Conservation (phyloP, 2,113 vertebrate genomes). For the Dipodomys stephensi region DNA sequence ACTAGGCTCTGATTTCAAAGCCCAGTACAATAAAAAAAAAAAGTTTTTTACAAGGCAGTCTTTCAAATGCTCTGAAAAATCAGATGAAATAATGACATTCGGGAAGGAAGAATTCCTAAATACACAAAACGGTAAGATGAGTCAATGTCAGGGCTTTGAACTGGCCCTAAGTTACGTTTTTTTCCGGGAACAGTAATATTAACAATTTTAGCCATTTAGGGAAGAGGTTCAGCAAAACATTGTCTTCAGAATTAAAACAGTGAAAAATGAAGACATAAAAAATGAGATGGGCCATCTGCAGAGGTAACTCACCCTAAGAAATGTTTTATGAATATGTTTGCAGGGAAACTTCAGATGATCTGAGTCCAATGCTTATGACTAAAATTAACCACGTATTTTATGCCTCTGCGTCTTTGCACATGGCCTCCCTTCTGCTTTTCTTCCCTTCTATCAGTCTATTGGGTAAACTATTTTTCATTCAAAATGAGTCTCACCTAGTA, state of each 20-base stretch:
- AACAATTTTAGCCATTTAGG: not conserved
- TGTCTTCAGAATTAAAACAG: slow-evolving; percentile 44
- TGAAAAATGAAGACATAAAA: slow-evolving; percentile 28
- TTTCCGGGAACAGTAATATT: not conserved
- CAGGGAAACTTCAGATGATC: slow-evolving; percentile 35
- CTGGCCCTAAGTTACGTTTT: not conserved
- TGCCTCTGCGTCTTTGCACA: not conserved
- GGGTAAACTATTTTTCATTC: not conserved
- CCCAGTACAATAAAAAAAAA: too few species aligned
- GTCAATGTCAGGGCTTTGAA: not conserved
- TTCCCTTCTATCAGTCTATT: not conserved
- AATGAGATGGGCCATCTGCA: slow-evolving; percentile 7
- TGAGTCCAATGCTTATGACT: not conserved
- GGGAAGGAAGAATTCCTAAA: not conserved
- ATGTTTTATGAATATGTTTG: slow-evolving; percentile 6
- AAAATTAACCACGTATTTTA: not conserved
- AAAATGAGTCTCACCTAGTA: not conserved
- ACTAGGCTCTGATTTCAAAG: too few species aligned
- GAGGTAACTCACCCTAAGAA: slow-evolving; percentile 38
- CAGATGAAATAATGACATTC: not conserved
- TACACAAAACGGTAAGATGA: not conserved
- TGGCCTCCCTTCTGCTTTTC: not conserved
- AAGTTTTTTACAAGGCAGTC: not conserved
- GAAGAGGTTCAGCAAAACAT: slow-evolving; percentile 9
- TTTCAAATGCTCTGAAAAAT: not conserved